Percentiles rank a stretch among this genome's conserved stretches.
phyloP scores from a whole-genome alignment of 2,113 vertebrate species.

The Desmodus rotundus region DNA sequence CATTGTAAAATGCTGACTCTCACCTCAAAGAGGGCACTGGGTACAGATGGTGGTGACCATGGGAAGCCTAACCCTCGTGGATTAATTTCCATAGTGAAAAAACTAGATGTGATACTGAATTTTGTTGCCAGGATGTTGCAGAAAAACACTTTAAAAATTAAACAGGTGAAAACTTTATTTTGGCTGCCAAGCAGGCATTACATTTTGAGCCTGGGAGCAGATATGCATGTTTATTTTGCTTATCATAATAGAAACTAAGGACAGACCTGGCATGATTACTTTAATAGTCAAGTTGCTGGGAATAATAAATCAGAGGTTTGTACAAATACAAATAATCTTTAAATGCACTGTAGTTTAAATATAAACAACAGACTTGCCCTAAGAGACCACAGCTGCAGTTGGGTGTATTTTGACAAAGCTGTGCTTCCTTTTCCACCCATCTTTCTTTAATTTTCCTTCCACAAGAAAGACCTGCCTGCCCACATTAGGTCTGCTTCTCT shows the following conservation, averaged over 20 bases:
- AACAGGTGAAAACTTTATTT: background rate
- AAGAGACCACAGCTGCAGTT: background rate
- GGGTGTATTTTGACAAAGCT: background rate
- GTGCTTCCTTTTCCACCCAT: background rate
- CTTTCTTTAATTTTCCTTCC: background rate
- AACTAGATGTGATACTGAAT: background rate
- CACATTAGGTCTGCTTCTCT: background rate
- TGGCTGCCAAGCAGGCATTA: background rate
- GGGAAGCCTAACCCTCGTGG: background rate
- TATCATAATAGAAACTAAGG: background rate
- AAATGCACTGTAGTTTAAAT: background rate
- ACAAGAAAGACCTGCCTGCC: background rate
- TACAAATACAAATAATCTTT: background rate
- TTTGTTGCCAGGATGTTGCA: background rate
- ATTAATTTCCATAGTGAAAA: conserved; percentile 14
- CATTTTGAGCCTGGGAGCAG: background rate
- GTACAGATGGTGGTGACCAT: background rate
- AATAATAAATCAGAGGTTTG: background rate
- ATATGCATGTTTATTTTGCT: background rate
- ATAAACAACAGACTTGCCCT: background rate
- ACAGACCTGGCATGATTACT: conserved; percentile 8
- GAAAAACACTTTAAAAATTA: conserved; percentile 15
- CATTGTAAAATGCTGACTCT: background rate
- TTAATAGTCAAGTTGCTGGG: background rate
- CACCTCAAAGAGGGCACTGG: background rate